Evolutionary conservation across 2,113 vertebrate species (phyloP).

Genomic region (Pan paniscus): DNA sequence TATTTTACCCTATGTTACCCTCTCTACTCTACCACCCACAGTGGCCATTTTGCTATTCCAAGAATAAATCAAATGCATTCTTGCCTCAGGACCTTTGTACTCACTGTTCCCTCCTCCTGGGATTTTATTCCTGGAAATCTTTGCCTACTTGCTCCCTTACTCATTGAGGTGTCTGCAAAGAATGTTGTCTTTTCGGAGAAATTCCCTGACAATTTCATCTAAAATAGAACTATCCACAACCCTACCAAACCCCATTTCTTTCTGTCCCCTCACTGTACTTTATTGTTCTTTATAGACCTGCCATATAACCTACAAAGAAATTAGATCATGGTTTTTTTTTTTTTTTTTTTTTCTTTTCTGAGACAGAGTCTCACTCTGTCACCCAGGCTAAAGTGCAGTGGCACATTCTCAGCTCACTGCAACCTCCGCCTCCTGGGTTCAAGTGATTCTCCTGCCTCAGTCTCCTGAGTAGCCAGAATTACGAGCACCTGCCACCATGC

Average conservation of each 20-base stretch:
- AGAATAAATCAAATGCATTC: not conserved
- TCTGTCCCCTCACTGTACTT: not conserved
- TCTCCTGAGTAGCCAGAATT: too few species aligned
- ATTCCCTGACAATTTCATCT: not conserved
- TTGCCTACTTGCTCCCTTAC: not conserved
- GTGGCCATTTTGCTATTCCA: not conserved
- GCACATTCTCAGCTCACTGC: too few species aligned
- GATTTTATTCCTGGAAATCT: not conserved
- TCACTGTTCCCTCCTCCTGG: not conserved
- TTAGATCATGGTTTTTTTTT: not conserved
- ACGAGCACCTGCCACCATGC: too few species aligned
- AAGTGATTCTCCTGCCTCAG: too few species aligned
- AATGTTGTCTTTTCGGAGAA: not conserved
- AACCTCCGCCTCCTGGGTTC: too few species aligned
- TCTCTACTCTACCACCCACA: not conserved
- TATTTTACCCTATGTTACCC: not conserved
- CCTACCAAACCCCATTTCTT: not conserved
- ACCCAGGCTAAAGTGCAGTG: too few species aligned
- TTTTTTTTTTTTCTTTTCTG: too few species aligned
- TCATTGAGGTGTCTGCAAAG: not conserved
- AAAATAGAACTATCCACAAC: not conserved
- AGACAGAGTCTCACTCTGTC: too few species aligned
- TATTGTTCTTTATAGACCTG: not conserved
- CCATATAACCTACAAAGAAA: not conserved
- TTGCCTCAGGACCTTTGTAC: not conserved